Base-by-base conservation (phyloP, 2,888 invertebrate genomes). In the Stenolophus ochropezus region DNA sequence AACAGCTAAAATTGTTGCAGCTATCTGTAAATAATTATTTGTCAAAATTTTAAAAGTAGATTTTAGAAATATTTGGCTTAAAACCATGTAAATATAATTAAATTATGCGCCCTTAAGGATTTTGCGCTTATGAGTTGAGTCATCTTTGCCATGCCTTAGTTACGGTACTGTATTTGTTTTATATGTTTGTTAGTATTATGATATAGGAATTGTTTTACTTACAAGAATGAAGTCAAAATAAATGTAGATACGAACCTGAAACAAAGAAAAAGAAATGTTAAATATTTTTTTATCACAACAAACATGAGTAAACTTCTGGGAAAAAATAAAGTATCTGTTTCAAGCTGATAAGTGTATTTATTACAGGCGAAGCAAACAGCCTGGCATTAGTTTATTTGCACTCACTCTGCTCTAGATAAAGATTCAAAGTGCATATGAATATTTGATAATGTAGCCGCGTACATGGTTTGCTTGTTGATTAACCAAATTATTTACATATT, bases 371-470 rank as follows among this genome's bases (percentile, higher is more conserved):
- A 69, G 33, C 14, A 16, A 69, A 69, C 11, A 69, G 6, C 11
- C 51, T 51, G 14, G 14, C 61, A 23, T 61, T 61, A 23, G 61
- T 25, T 33, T 69, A 33, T 69, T 69, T 69, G 16, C 65, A 65
- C 27, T 33, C 8, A 27, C 65, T 33, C 18, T 4, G 8, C 8
- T 16, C 6, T 5, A 27, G 33, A 69, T 33, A 33, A 33, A 33
- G 65, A 69, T 69, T 18, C 65, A 69, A 69, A 69, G 65, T 69
- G 65, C 65, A 33, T 16, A 27, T 69, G 65, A 69, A 69, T 69
- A 69, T 69, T 69, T 69, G 65, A 69, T 69, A 33, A 33, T 27
- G 2, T 20, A 27, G 4, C 4, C 33, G 16, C 14, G 18, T 18
- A 61, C 23, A 69, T 33, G 33, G 14, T 33, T 4, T 4, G 65